These are phyloP conservation scores for Falco naumanni DNA, from an alignment of 2,797 vertebrate species.

Conservation along the genomic window DNA sequence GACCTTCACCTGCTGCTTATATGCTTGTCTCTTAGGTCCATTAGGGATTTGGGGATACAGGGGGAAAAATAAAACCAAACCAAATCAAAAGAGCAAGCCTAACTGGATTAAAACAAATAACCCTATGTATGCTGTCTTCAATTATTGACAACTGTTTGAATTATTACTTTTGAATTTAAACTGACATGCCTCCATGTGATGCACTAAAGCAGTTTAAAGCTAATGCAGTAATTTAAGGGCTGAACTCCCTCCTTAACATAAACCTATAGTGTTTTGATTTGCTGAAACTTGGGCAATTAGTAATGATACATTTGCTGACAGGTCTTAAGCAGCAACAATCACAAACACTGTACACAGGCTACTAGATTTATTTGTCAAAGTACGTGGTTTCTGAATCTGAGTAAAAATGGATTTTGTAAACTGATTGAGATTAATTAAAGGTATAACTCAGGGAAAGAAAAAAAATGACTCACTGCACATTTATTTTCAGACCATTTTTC, in stretches of 20 bases:
- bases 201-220: constrained; percentile 16
- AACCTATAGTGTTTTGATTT: background rate
- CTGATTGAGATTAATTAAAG: constrained; percentile 71
- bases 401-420: constrained; percentile 59
- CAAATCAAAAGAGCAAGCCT: background rate
- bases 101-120: constrained; percentile 27
- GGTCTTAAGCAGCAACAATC: constrained; percentile 29
- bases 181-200: background rate
- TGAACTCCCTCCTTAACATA: background rate
- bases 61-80: background rate
- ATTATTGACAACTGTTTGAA: background rate
- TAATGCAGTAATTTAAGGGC: background rate
- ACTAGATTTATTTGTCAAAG: constrained; percentile 56
- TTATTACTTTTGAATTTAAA: background rate
- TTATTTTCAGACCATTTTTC: constrained; percentile 67
- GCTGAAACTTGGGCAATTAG: constrained; percentile 18
- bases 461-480: constrained; percentile 31
- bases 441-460: constrained; percentile 15
- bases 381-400: constrained; percentile 30
- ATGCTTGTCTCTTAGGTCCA: background rate
- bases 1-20: background rate
- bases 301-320: constrained; percentile 32
- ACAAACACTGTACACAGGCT: background rate
- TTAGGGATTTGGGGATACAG: background rate
- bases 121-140: background rate